Percentiles rank a stretch among this genome's conserved stretches.
Conservation (phyloP, 1,140 invertebrate species). For the Cydia fagiglandana region DNA sequence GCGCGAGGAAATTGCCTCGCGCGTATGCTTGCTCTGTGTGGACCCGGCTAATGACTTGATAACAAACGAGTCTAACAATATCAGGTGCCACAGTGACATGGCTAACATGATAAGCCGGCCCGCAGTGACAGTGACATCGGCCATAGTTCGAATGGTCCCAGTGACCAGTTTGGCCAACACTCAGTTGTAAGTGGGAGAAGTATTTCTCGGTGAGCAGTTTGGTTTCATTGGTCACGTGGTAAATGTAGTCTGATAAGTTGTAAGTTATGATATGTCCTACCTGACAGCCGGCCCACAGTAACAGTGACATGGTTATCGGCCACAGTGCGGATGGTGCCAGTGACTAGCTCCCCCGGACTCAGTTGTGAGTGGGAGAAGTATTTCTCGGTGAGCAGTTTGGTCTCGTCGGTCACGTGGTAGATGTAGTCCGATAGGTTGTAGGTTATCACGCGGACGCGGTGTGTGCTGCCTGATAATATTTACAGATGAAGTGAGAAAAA, state of each 20-base stretch:
- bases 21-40: too few relatives aligned
- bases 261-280: conserved; percentile 54
- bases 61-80: too few relatives aligned
- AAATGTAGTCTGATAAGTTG: conserved; percentile 59
- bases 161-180: conserved; percentile 47
- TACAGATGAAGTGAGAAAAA: too few relatives aligned
- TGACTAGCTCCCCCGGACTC: conserved; percentile 47
- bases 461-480: conserved; percentile 52
- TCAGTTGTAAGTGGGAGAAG: conserved; percentile 53
- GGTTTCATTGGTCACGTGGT: conserved; percentile 58
- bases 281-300: conserved; percentile 47
- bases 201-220: conserved; percentile 51
- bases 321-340: conserved; percentile 48
- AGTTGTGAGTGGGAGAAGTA: conserved; percentile 57
- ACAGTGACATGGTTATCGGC: conserved; percentile 47
- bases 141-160: conserved; percentile 47
- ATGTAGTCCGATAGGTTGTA: conserved; percentile 63
- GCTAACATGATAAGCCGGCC: too few relatives aligned
- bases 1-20: too few relatives aligned
- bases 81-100: too few relatives aligned
- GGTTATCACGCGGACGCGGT: conserved; percentile 56
- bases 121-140: conserved; percentile 46
- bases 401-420: conserved; percentile 61
- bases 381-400: conserved; percentile 46
- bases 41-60: too few relatives aligned